Conservation (phyloP, 2,113 vertebrate genomes). For the Leptosomus discolor region DNA sequence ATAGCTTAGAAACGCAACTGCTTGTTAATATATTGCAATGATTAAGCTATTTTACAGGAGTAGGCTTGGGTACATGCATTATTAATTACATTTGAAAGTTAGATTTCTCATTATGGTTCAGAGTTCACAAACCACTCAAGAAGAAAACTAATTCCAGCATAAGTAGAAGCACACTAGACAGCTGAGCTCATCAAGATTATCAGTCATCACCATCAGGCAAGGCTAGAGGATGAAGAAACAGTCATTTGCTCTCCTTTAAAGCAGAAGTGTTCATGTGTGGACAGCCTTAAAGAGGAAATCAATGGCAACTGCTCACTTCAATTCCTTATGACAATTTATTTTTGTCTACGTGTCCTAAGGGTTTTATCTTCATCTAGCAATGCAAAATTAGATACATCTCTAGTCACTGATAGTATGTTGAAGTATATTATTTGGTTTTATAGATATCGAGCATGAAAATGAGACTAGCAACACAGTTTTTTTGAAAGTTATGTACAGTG, state of each 20-base stretch:
- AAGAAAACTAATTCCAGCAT: background rate
- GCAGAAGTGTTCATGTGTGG: background rate
- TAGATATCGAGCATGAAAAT: background rate
- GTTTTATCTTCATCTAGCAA: background rate
- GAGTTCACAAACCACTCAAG: background rate
- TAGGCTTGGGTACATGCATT: background rate
- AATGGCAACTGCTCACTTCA: background rate
- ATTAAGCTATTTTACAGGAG: background rate
- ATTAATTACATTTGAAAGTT: background rate
- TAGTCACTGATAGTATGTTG: background rate
- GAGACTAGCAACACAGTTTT: background rate
- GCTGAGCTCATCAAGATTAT: background rate
- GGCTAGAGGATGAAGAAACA: background rate
- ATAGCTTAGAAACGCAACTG: background rate
- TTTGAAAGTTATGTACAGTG: background rate
- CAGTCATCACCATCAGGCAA: background rate
- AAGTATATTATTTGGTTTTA: background rate
- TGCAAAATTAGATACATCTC: background rate
- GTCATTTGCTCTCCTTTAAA: background rate
- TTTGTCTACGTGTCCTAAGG: background rate
- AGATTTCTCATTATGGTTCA: background rate
- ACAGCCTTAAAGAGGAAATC: background rate
- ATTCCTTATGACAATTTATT: background rate
- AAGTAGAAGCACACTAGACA: background rate
- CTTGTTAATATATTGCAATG: background rate